These are phyloP conservation scores for Cantharis rufa DNA, from an alignment of 2,888 invertebrate genomes.

Conservation along the genomic window DNA sequence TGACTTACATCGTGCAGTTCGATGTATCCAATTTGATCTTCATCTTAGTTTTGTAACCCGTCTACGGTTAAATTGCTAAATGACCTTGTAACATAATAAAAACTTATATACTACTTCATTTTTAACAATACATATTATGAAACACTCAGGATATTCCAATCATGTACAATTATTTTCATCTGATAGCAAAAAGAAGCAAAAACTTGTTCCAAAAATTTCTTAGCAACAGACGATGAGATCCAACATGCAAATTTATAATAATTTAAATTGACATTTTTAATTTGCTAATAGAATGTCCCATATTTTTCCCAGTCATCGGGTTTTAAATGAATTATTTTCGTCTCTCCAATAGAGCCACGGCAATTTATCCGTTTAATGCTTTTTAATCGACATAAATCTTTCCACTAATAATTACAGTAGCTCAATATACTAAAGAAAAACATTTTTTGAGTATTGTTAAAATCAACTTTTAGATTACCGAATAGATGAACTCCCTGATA, in stretches of 20 bases:
- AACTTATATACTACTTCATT: neutral
- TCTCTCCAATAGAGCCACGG: neutral
- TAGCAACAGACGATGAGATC: neutral
- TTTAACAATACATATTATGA: neutral
- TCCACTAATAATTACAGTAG: neutral
- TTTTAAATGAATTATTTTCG: neutral
- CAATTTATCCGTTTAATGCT: neutral
- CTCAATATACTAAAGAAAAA: neutral
- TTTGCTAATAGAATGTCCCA: neutral
- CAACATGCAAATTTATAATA: neutral
- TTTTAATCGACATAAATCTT: neutral
- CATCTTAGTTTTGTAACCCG: neutral
- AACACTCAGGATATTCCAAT: neutral
- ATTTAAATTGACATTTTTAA: neutral
- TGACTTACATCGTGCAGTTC: conserved; percentile 15
- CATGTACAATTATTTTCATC: neutral
- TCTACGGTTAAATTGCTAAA: neutral
- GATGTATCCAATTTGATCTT: neutral
- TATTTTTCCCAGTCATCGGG: neutral
- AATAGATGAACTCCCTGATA: neutral
- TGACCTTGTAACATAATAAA: conserved; percentile 4
- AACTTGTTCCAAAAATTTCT: neutral
- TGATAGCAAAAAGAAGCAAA: neutral
- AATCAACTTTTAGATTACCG: neutral
- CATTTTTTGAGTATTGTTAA: neutral